Percentiles rank a stretch among this genome's conserved stretches.
Evolutionary conservation across 2,888 invertebrate species (phyloP).

Genomic region (Drosophila melanocephala): DNA sequence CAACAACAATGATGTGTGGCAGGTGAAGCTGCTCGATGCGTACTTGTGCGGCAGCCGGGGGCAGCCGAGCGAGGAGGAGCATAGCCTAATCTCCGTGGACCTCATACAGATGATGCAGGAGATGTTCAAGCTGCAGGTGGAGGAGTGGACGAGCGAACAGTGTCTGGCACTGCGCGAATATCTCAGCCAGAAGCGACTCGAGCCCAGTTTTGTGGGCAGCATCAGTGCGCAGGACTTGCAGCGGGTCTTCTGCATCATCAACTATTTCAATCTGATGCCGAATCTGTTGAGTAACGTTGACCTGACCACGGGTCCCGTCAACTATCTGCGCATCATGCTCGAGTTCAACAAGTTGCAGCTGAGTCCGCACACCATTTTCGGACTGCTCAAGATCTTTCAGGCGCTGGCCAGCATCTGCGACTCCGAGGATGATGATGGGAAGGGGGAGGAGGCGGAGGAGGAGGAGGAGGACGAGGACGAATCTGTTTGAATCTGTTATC

Average conservation of each 20-base stretch:
- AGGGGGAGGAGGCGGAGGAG: neutral
- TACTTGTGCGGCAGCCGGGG: slow-evolving; percentile 82
- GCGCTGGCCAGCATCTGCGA: slow-evolving; percentile 39
- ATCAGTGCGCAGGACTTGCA: slow-evolving; percentile 70
- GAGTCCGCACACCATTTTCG: slow-evolving; percentile 78
- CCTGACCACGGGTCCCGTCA: slow-evolving; percentile 70
- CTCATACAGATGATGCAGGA: slow-evolving; percentile 82
- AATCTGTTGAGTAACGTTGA: slow-evolving; percentile 82
- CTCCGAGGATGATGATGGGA: neutral
- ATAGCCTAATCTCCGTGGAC: slow-evolving; percentile 82
- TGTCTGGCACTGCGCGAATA: slow-evolving; percentile 78
- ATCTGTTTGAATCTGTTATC: neutral
- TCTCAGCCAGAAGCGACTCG: slow-evolving; percentile 70
- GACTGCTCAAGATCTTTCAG: slow-evolving; percentile 79
- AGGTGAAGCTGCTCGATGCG: slow-evolving; percentile 89
- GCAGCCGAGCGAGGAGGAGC: slow-evolving; percentile 33
- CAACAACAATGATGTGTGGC: slow-evolving; percentile 88
- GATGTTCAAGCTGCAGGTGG: slow-evolving; percentile 77
- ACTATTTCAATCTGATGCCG: slow-evolving; percentile 82
- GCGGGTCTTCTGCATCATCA: slow-evolving; percentile 79
- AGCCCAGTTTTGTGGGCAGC: slow-evolving; percentile 68
- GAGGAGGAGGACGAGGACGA: neutral
- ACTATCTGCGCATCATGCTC: slow-evolving; percentile 81
- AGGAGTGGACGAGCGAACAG: slow-evolving; percentile 64
- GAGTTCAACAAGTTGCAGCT: slow-evolving; percentile 82